Conservation (phyloP, 35 echinoderm and acorn worm genomes). For the Acanthaster planci region DNA sequence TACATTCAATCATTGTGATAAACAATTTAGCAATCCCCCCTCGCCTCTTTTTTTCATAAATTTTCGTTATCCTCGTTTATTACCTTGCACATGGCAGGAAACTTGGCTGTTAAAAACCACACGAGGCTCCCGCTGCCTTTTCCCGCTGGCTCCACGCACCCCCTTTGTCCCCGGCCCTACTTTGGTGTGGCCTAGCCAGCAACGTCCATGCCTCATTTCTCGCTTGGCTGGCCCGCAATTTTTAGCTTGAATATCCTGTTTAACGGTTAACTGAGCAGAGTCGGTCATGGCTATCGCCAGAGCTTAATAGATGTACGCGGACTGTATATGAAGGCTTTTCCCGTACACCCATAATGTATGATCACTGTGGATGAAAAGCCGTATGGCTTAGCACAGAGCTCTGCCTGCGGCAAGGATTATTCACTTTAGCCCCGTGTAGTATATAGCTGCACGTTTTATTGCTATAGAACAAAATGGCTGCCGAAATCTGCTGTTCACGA, state of each 20-base stretch:
- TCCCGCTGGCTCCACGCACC: slow-evolving; percentile 20
- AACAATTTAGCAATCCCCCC: no score
- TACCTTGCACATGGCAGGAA: neutral
- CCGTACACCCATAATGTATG: neutral
- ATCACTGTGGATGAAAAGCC: slow-evolving; percentile 15
- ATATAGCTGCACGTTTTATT: neutral
- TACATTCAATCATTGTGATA: no score
- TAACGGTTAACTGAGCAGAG: slow-evolving; percentile 53
- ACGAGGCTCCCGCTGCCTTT: slow-evolving; percentile 4
- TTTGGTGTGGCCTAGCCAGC: slow-evolving; percentile 17
- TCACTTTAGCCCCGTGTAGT: neutral
- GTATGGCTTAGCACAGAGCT: slow-evolving; percentile 6
- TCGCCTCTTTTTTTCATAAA: neutral
- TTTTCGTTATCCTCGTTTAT: neutral
- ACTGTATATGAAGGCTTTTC: slow-evolving; percentile 6
- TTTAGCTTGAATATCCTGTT: slow-evolving; percentile 57
- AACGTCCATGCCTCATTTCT: slow-evolving; percentile 46
- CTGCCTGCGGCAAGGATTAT: slow-evolving; percentile 16
- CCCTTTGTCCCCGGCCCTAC: neutral
- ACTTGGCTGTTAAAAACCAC: neutral
- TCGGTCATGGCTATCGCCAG: slow-evolving; percentile 18
- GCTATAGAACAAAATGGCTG: slow-evolving; percentile 12
- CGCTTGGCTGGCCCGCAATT: slow-evolving; percentile 55
- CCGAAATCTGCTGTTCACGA: neutral
- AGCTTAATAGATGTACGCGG: neutral